phyloP scores from a whole-genome alignment of 1,140 invertebrate species.

The Phortica variegata region DNA sequence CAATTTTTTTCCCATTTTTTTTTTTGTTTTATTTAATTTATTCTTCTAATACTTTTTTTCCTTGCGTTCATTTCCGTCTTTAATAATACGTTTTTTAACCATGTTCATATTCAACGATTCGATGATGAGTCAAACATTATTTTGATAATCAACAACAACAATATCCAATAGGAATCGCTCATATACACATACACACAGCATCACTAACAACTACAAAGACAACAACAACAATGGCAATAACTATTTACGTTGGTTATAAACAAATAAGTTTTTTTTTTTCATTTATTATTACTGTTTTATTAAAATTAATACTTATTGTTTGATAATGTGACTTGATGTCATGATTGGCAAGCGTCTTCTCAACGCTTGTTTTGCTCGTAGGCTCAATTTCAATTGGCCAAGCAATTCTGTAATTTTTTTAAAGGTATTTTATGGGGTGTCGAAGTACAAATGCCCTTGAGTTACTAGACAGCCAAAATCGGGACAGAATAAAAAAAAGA shows the following conservation, averaged over 20 bases:
- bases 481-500: too few species aligned
- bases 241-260: constrained; percentile 21
- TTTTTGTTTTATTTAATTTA: constrained; percentile 23
- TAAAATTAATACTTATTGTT: constrained; percentile 53
- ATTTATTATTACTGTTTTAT: constrained; percentile 44
- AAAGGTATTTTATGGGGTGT: too few species aligned
- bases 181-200: too few species aligned
- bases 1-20: constrained; percentile 6
- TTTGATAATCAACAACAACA: constrained; percentile 38
- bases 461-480: too few species aligned
- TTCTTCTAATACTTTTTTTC: constrained; percentile 16
- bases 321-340: constrained; percentile 34
- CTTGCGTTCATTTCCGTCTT: constrained; percentile 52
- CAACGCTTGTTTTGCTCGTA: constrained; percentile 7
- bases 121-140: constrained; percentile 42
- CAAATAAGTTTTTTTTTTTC: constrained; percentile 38
- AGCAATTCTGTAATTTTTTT: too few species aligned
- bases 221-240: constrained; percentile 20
- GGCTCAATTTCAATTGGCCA: too few species aligned
- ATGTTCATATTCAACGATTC: constrained; percentile 31
- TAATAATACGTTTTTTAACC: constrained; percentile 51
- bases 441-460: too few species aligned
- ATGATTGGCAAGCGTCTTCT: too few species aligned
- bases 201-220: constrained; percentile 19
- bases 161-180: constrained; percentile 1